These are phyloP conservation scores for Pycnomerus fuliginosus DNA, from an alignment of 2,888 invertebrate species.

Conservation along the genomic window DNA sequence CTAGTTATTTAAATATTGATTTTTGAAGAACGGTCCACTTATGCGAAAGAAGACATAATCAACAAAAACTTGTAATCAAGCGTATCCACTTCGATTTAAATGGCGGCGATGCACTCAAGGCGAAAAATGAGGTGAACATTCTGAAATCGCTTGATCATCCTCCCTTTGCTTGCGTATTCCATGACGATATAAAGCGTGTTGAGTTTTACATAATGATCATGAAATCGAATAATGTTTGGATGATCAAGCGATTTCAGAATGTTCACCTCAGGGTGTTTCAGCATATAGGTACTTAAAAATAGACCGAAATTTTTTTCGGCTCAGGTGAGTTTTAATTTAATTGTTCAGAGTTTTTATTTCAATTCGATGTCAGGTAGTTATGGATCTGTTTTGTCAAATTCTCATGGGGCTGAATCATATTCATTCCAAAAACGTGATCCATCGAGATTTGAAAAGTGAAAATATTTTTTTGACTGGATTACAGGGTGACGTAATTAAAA, in stretches of 20 bases:
- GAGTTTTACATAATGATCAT: too few relatives aligned
- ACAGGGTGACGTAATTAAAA: slow-evolving; percentile 68
- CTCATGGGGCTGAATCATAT: slow-evolving; percentile 77
- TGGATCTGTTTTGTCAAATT: slow-evolving; percentile 72
- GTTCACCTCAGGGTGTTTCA: too few relatives aligned
- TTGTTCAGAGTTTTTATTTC: too few relatives aligned
- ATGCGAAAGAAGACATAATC: slow-evolving; percentile 58
- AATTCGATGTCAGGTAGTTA: too few relatives aligned
- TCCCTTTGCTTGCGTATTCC: too few relatives aligned
- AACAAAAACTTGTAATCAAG: slow-evolving; percentile 67
- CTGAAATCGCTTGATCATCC: slow-evolving; percentile 71
- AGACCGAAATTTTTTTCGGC: slow-evolving; percentile 57
- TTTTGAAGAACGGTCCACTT: slow-evolving; percentile 59
- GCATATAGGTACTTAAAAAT: too few relatives aligned
- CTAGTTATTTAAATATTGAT: too few relatives aligned
- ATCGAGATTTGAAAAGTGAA: slow-evolving; percentile 82
- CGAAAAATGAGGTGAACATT: slow-evolving; percentile 71
- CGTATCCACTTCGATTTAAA: slow-evolving; percentile 67
- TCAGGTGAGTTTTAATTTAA: too few relatives aligned
- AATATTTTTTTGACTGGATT: slow-evolving; percentile 77
- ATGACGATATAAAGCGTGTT: too few relatives aligned
- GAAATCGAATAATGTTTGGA: too few relatives aligned
- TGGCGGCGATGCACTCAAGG: slow-evolving; percentile 58
- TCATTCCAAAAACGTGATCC: slow-evolving; percentile 74
- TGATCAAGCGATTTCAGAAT: too few relatives aligned